Base-by-base conservation (phyloP, 2,888 invertebrate genomes). In the Orthosia gracilis region DNA sequence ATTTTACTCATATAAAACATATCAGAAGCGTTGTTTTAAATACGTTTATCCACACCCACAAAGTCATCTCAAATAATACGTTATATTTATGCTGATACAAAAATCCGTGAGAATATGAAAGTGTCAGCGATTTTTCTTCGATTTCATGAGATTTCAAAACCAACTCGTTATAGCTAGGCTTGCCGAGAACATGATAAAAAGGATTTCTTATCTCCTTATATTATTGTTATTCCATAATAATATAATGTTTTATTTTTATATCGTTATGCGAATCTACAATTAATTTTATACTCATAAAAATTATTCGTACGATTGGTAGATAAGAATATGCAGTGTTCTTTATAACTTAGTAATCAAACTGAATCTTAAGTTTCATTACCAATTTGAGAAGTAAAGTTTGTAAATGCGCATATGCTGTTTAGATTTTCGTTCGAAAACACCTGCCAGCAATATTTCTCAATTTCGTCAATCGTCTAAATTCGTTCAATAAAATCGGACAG, bases 61-160 rank as follows among this genome's bases (percentile, higher is more conserved):
- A 57, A 64, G 45, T 64, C 58, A 68, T 68, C 26, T 59, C 45
- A 21, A 52, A 55, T 62, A 69, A 55, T 50, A 50, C 54, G 18
- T 70, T 61, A 70, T 59, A 58, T 63, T 74, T 13, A 71, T 31
- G 74, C 62, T 79, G 65, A 74, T 71, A 83, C 70, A 70, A 59
- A 80, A 69, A 63, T 80, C 55, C 26, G 49, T 47, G 54, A 21
- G 40, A 71, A 59, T 71, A 70, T 59, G 45, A 61, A 70, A 70
- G 62, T 80, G 70, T 71, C 70, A 71, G 70, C 74, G 45, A 74
- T 80, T 80, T 71, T 73, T 83, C 69, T 69, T 83, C 66, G 63
- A 69, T 78, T 80, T 82, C 72, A 83, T 62, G 80, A 68, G 64
- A 65, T 62, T 70, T 79, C 70, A 69, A 57, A 55, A 66, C n/a